Conservation (phyloP, 2,888 invertebrate species). For the Gandaritis pyraliata region DNA sequence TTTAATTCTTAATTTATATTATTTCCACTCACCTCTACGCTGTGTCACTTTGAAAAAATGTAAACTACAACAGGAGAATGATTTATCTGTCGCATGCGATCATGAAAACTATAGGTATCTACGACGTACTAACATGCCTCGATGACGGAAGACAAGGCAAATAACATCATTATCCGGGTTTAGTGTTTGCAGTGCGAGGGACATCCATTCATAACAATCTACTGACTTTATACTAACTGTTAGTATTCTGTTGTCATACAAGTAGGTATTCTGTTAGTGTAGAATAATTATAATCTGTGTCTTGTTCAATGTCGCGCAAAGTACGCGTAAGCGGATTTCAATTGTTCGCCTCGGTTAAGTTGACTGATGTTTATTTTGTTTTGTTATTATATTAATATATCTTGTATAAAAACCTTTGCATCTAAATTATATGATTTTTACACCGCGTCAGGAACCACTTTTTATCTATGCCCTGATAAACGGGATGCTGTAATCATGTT, state of each 20-base stretch:
- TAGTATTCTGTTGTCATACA: slow-evolving; percentile 34
- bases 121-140: slow-evolving; percentile 43
- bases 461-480: too few relatives aligned
- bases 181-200: slow-evolving; percentile 56
- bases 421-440: too few relatives aligned
- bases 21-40: too few relatives aligned
- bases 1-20: too few relatives aligned
- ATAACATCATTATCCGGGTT: slow-evolving; percentile 74
- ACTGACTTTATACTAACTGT: slow-evolving; percentile 44
- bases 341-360: slow-evolving; percentile 35
- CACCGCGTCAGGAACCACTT: too few relatives aligned
- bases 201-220: slow-evolving; percentile 73
- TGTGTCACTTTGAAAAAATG: too few relatives aligned
- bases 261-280: slow-evolving; percentile 12
- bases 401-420: neutral
- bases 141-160: slow-evolving; percentile 76
- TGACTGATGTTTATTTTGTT: slow-evolving; percentile 27
- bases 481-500: too few relatives aligned
- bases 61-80: slow-evolving; percentile 16
- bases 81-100: slow-evolving; percentile 21
- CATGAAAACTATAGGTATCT: slow-evolving; percentile 9
- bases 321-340: slow-evolving; percentile 49
- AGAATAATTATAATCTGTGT: slow-evolving; percentile 43
- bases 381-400: slow-evolving; percentile 6
- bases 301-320: slow-evolving; percentile 73